These are phyloP conservation scores for Propithecus deckenii DNA, from an alignment of 2,797 vertebrate genomes.

Conservation along the genomic window DNA sequence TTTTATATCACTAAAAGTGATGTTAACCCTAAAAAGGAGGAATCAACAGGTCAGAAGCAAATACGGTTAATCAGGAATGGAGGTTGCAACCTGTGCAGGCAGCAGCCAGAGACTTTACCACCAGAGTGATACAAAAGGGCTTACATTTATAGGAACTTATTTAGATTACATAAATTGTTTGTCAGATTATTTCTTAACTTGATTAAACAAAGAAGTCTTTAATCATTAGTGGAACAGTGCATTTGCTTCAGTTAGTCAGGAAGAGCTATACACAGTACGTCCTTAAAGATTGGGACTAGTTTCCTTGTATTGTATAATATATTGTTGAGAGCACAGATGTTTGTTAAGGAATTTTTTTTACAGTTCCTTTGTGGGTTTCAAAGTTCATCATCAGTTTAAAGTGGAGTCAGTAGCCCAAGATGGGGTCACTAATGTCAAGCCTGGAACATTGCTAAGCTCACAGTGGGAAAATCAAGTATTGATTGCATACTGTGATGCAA, in stretches of 20 bases:
- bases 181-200: not conserved
- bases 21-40: not conserved
- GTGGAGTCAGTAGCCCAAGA: not conserved
- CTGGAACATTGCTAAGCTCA: not conserved
- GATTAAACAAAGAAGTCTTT: not conserved
- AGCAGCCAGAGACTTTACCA: not conserved
- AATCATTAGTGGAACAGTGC: not conserved
- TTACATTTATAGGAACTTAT: not conserved
- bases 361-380: not conserved
- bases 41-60: not conserved
- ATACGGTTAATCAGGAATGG: not conserved
- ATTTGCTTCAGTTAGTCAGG: not conserved
- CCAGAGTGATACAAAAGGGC: not conserved
- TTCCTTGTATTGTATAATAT: not conserved
- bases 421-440: not conserved
- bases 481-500: not conserved
- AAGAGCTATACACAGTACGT: not conserved
- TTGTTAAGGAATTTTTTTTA: not conserved
- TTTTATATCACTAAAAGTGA: not conserved
- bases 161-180: not conserved
- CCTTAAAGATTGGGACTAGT: not conserved
- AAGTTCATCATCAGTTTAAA: not conserved
- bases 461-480: not conserved
- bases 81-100: no score
- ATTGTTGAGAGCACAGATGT: not conserved